These are phyloP conservation scores for Oscheius sp. DNA, from an alignment of 2,888 invertebrate genomes.

Conservation along the genomic window DNA sequence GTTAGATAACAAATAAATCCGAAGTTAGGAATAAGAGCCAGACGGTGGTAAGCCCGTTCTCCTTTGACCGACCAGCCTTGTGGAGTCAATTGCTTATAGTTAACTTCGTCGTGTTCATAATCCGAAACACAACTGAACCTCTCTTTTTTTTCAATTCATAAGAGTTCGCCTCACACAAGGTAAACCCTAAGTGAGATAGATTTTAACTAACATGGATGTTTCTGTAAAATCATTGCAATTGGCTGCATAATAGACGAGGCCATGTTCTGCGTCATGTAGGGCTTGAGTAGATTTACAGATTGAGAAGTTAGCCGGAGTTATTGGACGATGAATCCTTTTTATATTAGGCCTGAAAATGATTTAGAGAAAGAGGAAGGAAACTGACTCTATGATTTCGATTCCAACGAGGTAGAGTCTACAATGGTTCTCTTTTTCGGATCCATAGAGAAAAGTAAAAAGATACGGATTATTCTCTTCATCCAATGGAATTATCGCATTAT, in stretches of 20 bases:
- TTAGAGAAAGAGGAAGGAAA: conserved; percentile 2
- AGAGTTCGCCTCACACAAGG: no score
- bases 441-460: conserved; percentile 24
- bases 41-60: conserved; percentile 45
- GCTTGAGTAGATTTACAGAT: conserved; percentile 58
- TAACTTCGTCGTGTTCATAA: conserved; percentile 10
- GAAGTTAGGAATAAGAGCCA: conserved; percentile 50
- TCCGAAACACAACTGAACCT: conserved; percentile 50
- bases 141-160: no score
- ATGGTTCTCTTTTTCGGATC: conserved; percentile 17
- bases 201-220: conserved; percentile 51
- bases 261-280: conserved; percentile 51
- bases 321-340: conserved; percentile 8
- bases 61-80: conserved; percentile 29
- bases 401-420: conserved; percentile 32
- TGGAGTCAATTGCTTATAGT: conserved; percentile 4
- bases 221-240: conserved; percentile 52
- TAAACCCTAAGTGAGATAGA: neutral
- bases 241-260: conserved; percentile 62
- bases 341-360: conserved; percentile 23
- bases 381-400: conserved; percentile 9
- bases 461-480: neutral
- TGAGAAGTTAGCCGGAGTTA: conserved; percentile 41
- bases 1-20: conserved; percentile 64
- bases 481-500: conserved; percentile 43